A percentile compares a stretch with the other conserved stretches of the same genome.
These are phyloP conservation scores for Falco biarmicus DNA, from an alignment of 2,797 vertebrate species.

Conservation along the genomic window DNA sequence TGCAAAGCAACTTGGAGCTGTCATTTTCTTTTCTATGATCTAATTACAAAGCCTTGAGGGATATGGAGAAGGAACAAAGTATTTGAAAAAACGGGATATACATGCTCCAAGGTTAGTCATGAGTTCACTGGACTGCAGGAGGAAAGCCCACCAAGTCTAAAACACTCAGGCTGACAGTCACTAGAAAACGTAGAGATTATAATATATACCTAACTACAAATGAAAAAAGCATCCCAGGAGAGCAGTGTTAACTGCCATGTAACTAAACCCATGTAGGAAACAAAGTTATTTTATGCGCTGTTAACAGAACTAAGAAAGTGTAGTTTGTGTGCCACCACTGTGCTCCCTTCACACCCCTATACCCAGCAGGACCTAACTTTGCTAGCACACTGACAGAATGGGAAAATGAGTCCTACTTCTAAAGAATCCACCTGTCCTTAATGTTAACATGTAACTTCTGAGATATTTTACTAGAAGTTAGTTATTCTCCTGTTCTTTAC, in stretches of 20 bases:
- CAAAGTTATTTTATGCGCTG: neutral
- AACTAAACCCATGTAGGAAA: neutral
- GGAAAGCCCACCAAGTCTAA: neutral
- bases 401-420: neutral
- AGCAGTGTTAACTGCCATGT: neutral
- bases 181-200: neutral
- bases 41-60: slow-evolving; percentile 22
- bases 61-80: neutral
- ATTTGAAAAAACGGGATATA: neutral
- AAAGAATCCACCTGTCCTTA: neutral
- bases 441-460: neutral
- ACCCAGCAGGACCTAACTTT: neutral
- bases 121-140: neutral
- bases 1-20: slow-evolving; percentile 30
- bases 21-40: slow-evolving; percentile 39
- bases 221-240: neutral
- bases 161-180: neutral
- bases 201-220: neutral
- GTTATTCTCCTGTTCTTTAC: neutral
- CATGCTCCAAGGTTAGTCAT: neutral
- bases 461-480: neutral
- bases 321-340: neutral
- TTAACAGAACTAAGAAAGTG: neutral
- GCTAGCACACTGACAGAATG: neutral
- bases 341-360: neutral